Evolutionary conservation across 2,888 invertebrate genomes (phyloP).

Genomic region (Heliconius cydno): DNA sequence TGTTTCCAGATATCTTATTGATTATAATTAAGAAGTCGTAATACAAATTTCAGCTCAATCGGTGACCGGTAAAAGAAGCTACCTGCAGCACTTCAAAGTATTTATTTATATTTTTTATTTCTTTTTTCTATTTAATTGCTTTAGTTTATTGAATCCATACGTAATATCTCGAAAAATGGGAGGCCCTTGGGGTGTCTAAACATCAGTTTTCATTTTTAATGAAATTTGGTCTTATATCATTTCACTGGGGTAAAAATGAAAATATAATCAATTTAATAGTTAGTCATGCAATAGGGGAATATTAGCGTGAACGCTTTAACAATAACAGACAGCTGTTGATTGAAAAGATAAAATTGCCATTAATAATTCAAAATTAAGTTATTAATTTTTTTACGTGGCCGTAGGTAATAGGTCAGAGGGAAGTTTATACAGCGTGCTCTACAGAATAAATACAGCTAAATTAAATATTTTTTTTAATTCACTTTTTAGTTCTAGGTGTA

Average conservation of each 20-base stretch:
- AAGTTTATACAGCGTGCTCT: conserved; percentile 4
- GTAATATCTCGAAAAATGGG: background rate
- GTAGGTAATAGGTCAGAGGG: background rate
- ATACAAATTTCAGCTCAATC: too few species aligned
- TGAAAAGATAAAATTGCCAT: conserved; percentile 21
- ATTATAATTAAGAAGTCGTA: too few species aligned
- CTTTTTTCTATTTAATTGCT: too few species aligned
- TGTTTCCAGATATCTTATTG: too few species aligned
- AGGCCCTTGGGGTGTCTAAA: background rate
- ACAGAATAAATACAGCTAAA: background rate
- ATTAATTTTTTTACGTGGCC: background rate
- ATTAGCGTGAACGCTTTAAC: conserved; percentile 9
- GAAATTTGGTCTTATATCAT: background rate
- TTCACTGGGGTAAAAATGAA: background rate
- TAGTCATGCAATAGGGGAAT: conserved; percentile 24
- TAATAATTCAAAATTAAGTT: conserved; percentile 24
- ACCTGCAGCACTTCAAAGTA: too few species aligned
- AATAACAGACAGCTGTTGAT: conserved; percentile 29
- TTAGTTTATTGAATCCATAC: background rate
- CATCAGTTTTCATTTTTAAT: background rate
- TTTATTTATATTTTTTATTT: too few species aligned
- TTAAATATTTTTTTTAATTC: background rate
- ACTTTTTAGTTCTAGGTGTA: too few species aligned
- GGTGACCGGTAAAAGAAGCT: too few species aligned
- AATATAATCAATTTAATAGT: conserved; percentile 4